Base-by-base conservation (phyloP, 1,140 invertebrate genomes). In the Calosoma granatense region DNA sequence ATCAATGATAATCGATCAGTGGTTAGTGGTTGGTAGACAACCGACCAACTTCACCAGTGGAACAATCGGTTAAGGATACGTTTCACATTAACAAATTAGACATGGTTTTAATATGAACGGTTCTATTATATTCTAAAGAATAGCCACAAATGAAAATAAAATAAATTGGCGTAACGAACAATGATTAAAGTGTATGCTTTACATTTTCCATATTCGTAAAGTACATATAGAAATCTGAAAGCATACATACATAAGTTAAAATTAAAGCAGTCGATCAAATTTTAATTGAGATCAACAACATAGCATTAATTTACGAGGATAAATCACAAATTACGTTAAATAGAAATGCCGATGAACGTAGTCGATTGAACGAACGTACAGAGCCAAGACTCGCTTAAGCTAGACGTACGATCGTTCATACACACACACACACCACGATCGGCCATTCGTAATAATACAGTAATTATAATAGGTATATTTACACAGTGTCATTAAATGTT, bases 281-380 rank as follows among this genome's bases (percentile, higher is more conserved):
- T 64, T 63, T 59, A 66, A 58, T 65, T 62, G 65, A 66, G 65
- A 66, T 66, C 63, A 66, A 66, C 64, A 61, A 64, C 58, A 66
- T 65, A 66, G 65, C 63, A 66, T 64, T 57, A 56, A 63, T 63
- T 61, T 62, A 63, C 59, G 61, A 63, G 55, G 57, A 59, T 59
- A 61, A 64, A 64, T 65, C 61, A 64, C 62, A 65, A 64, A 51
- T 59, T 61, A 56, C 43, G 22, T 51, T 56, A 55, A 59, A 51
- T 51, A 57, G 36, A 55, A 30, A 22, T 57, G 52, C 26, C 6
- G 26, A 36, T n/a, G n/a, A 9, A 9, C 26, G 6, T n/a, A 36
- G 6, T 36, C 26, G n/a, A 36, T 9, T 36, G 26, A 9, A 9
- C 26, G 26, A 6, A 36, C n/a, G n/a, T 36, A 9, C n/a, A 6